Base-by-base conservation (phyloP, 2,797 vertebrate genomes). In the Leucoraja ocellata region DNA sequence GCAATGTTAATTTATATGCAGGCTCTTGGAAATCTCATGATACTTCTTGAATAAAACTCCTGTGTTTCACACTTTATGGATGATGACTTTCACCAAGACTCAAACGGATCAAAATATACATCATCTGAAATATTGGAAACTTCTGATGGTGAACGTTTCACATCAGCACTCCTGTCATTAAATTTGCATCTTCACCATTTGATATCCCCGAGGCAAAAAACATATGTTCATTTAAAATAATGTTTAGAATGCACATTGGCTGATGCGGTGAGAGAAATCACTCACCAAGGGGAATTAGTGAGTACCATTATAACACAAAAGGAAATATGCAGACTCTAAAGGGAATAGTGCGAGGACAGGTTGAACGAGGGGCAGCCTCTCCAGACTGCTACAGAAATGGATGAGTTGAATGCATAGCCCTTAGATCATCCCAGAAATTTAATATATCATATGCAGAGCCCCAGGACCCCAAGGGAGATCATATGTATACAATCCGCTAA, bases 371-470 rank as follows among this genome's bases (percentile, higher is more conserved):
- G 63, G 9, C 61, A 88, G n/a, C n/a, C 61, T 88, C 84, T 65
- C 84, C 16, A 36, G 84, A 36, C 84, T 68, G 6, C 84, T 88
- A 32, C 84, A 88, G 63, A 88, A 88, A 88, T 68, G 84, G 84
- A 88, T 88, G 61, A 88, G 61, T 65, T 68, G 84, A 68, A 68
- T 88, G 84, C 32, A n/a, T 36, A 88, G 63, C 61, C 28, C 84
- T 68, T 88, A 88, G 61, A 88, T 88, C 61, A 88, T 88, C n/a
- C 84, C 63, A 68, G 63, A 88, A 88, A 88, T 68, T 88, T 63
- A n/a, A 63, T 32, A 28, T 65, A 65, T 63, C 83, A 65, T 86
- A 86, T 63, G 58, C 28, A 86, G 61, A 88, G 84, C 32, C 63
- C 84, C 14, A 0, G 21, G 63, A 68, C 63, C 84, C 68, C 84